Evolutionary conservation across 2,113 vertebrate species (phyloP).

Genomic region (Callospermophilus lateralis): DNA sequence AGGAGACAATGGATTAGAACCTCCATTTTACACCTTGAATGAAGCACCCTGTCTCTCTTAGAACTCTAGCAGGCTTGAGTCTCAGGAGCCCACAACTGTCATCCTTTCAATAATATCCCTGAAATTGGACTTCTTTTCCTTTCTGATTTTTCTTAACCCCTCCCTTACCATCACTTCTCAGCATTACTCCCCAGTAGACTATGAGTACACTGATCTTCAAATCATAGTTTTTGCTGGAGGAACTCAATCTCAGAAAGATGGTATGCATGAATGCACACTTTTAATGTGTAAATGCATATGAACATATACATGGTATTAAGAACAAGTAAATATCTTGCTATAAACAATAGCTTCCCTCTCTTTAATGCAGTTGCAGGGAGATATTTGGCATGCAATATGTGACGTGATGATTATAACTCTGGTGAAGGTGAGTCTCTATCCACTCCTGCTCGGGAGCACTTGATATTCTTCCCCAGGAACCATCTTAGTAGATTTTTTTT

Average conservation of each 20-base stretch:
- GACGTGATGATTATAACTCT: background rate
- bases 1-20: background rate
- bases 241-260: background rate
- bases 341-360: background rate
- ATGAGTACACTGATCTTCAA: background rate
- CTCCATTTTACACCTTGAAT: background rate
- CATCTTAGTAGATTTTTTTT: background rate
- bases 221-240: background rate
- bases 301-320: background rate
- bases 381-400: background rate
- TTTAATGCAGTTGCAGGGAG: background rate
- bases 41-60: background rate
- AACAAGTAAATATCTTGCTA: background rate
- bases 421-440: background rate
- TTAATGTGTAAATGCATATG: background rate
- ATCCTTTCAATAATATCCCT: background rate
- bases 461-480: background rate
- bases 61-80: background rate
- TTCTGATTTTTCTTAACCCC: background rate
- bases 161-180: background rate
- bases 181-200: background rate
- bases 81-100: background rate
- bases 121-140: background rate
- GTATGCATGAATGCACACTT: background rate
- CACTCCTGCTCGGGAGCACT: background rate